A percentile compares a stretch with the other conserved stretches of the same genome.
Conservation (phyloP, 2,888 invertebrate genomes). For the Podabrus alpinus region DNA sequence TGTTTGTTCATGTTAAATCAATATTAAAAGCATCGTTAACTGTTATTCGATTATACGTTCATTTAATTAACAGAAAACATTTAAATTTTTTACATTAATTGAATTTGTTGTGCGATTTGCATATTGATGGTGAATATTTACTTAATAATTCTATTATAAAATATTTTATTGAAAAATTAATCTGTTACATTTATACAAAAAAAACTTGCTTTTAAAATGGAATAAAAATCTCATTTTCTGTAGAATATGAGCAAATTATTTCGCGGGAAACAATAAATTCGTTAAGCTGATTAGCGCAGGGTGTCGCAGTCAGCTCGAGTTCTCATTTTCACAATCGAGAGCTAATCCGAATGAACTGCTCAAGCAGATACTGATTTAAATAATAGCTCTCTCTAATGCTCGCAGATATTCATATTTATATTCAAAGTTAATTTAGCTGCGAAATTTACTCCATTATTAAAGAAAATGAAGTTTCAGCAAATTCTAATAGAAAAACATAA, state of each 20-base stretch:
- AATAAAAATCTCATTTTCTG: conserved; percentile 21
- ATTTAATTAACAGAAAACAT: background rate
- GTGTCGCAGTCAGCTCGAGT: conserved; percentile 38
- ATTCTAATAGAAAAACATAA: conserved; percentile 32
- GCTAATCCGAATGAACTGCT: conserved; percentile 47
- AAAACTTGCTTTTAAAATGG: conserved; percentile 21
- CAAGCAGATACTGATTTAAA: conserved; percentile 44
- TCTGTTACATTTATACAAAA: conserved; percentile 3
- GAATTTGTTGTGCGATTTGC: background rate
- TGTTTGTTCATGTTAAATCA: conserved; percentile 24
- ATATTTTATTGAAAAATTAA: background rate
- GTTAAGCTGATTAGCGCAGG: conserved; percentile 45
- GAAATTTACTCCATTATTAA: conserved; percentile 38
- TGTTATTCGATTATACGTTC: conserved; percentile 1
- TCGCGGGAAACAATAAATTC: conserved; percentile 46
- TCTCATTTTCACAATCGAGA: conserved; percentile 40
- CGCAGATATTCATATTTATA: conserved; percentile 44
- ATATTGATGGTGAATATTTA: background rate
- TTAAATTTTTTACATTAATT: background rate
- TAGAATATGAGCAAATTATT: conserved; percentile 35
- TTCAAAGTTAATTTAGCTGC: conserved; percentile 44
- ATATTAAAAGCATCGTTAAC: conserved; percentile 15
- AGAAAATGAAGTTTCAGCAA: conserved; percentile 35
- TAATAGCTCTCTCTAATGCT: conserved; percentile 42
- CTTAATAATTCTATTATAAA: background rate